Percentiles rank a stretch among this genome's conserved stretches.
Conservation (phyloP, 2,888 invertebrate species). For the Amphiduros pacificus region DNA sequence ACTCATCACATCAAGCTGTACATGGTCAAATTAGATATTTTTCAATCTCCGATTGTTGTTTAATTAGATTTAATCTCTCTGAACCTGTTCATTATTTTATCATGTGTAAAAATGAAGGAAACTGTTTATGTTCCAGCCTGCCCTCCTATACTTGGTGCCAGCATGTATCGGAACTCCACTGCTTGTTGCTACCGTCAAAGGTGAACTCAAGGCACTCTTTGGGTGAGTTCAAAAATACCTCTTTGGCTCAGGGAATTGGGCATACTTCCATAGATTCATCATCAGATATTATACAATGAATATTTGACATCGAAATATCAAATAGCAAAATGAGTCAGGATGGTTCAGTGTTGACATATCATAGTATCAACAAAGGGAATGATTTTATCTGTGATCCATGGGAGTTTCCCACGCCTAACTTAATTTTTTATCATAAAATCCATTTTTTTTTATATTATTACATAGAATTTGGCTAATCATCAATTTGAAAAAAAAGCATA, state of each 20-base stretch:
- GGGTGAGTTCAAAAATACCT: too few species aligned
- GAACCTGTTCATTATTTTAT: background rate
- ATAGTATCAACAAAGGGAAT: too few species aligned
- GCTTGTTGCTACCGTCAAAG: conserved; percentile 81
- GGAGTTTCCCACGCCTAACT: too few species aligned
- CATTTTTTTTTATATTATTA: too few species aligned
- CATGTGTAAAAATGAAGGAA: background rate
- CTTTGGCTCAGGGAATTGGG: background rate
- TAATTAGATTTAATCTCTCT: background rate
- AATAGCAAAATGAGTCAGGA: too few species aligned
- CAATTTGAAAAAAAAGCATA: too few species aligned
- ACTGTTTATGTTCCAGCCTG: conserved; percentile 72
- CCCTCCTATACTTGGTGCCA: conserved; percentile 94
- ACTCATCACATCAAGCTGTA: too few species aligned
- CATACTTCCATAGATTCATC: background rate
- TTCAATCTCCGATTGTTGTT: background rate
- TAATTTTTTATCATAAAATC: too few species aligned
- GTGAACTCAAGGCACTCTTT: conserved; percentile 87
- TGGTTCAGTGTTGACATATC: too few species aligned
- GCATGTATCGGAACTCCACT: conserved; percentile 91
- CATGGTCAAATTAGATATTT: too few species aligned
- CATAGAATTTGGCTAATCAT: too few species aligned
- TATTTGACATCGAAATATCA: background rate
- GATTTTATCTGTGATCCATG: too few species aligned
- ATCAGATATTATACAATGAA: background rate